phyloP scores from a whole-genome alignment of 2,113 vertebrate species.

The Buteo buteo region DNA sequence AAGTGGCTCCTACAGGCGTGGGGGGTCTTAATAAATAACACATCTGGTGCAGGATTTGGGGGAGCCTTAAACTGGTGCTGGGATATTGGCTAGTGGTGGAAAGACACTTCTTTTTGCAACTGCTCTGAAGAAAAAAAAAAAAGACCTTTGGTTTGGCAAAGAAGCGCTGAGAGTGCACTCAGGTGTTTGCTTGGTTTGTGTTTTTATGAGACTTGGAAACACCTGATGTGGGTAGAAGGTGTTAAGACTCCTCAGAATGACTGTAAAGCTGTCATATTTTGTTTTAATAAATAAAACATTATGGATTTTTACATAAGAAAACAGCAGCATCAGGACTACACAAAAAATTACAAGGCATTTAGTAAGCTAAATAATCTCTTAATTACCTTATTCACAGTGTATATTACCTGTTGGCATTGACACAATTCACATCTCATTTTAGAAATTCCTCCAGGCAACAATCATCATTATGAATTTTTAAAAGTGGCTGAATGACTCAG shows the following conservation, averaged over 20 bases:
- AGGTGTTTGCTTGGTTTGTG: background rate
- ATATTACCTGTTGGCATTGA: background rate
- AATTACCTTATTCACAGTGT: background rate
- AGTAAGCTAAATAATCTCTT: background rate
- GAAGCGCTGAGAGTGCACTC: background rate
- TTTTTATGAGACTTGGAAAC: background rate
- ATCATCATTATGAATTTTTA: background rate
- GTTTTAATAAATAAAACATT: background rate
- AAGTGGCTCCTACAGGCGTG: no score
- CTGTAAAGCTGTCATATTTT: background rate
- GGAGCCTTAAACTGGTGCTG: background rate
- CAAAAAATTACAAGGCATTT: background rate
- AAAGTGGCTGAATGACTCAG: background rate
- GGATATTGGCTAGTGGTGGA: background rate
- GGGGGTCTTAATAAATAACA: accelerated
- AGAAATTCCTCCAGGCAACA: background rate
- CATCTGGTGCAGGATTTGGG: accelerated
- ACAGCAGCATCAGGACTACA: background rate
- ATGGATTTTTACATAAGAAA: background rate
- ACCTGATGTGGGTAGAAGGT: background rate
- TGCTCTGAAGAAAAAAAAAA: accelerated
- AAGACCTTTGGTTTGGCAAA: background rate
- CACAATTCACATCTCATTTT: background rate
- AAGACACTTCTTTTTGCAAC: background rate
- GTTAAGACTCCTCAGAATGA: background rate